Base-by-base conservation (phyloP, 2,888 invertebrate genomes). In the Piscicola geometra region DNA sequence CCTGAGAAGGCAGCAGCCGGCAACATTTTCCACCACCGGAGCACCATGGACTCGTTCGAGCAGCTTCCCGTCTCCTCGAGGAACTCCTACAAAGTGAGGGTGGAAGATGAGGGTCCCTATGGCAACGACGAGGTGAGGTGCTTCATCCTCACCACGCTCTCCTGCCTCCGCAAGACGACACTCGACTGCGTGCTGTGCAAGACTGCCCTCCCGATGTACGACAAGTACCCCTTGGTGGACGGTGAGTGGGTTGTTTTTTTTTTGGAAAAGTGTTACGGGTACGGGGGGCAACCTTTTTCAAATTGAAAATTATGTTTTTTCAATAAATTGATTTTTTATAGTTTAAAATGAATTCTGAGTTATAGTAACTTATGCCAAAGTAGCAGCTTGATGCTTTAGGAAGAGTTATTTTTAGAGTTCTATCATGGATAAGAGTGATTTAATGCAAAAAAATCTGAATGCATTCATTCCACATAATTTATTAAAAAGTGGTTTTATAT, bases 71-170 rank as follows among this genome's bases (percentile, higher is more conserved):
- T 91, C 87, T 92, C 93, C 86, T 95, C 96, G 88, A 91, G 95
- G 86, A 98, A 98, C 89, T 94, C 96, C 84, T 97, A 96, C 89
- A 95, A 97, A 89, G 96, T 98, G 86, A 97, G 97, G 93, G 94
- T 97, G 89, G 97, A 98, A 87, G 97, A 98, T 85, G 97, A 98
- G 85, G 95, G 94, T 79, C 94, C 94, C 87, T 95, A 95, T 86
- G 97, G 97, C 82, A 97, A 97, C 87, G 98, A 98, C 85, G 98
- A 98, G 85, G 96, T 94, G 71, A 90, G 97, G 81, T 68, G 71
- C 71, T 96, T 97, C 88, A 93, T 99, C 82, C 88, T 98, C 84
- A 94, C 95, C 78, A 94, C 94, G 60, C 88, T 98, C 84, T 94
- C 95, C 79, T 93, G 93, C 36, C 91, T 93, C 84, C 74, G 76